phyloP scores from a whole-genome alignment of 2,797 vertebrate genomes.

The Valencia hispanica region DNA sequence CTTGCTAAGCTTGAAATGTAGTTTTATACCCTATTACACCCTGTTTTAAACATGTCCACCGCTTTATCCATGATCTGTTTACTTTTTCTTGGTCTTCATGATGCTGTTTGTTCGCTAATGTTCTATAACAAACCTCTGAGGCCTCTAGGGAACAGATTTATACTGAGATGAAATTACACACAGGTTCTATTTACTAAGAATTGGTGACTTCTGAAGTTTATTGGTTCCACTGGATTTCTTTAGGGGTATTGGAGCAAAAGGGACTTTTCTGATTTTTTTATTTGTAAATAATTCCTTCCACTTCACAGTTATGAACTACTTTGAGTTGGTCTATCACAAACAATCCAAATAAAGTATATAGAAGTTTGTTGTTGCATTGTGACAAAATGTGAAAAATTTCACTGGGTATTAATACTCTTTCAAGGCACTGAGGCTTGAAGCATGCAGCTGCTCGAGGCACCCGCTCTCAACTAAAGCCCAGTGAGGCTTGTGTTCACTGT shows the following conservation, averaged over 20 bases:
- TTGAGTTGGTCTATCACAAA: not conserved
- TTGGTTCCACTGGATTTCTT: not conserved
- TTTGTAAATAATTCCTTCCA: not conserved
- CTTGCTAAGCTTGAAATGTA: too few species aligned
- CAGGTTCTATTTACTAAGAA: not conserved
- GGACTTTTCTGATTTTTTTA: not conserved
- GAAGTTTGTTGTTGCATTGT: not conserved
- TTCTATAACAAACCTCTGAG: not conserved
- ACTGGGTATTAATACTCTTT: not conserved
- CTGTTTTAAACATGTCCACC: too few species aligned
- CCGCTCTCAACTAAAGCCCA: conserved; percentile 52
- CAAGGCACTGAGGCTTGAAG: conserved; percentile 25
- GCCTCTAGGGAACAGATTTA: not conserved
- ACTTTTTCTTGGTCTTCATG: not conserved
- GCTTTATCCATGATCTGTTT: too few species aligned
- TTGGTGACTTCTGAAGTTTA: not conserved
- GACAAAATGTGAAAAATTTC: not conserved
- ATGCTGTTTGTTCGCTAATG: not conserved
- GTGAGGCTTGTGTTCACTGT: conserved; percentile 39
- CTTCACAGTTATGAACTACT: not conserved
- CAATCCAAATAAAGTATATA: not conserved
- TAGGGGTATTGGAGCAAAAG: not conserved
- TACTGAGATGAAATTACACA: not conserved
- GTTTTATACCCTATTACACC: too few species aligned
- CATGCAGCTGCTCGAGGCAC: conserved; percentile 40